Conservation (phyloP, 2,888 invertebrate species). For the Drosophila birchii region DNA sequence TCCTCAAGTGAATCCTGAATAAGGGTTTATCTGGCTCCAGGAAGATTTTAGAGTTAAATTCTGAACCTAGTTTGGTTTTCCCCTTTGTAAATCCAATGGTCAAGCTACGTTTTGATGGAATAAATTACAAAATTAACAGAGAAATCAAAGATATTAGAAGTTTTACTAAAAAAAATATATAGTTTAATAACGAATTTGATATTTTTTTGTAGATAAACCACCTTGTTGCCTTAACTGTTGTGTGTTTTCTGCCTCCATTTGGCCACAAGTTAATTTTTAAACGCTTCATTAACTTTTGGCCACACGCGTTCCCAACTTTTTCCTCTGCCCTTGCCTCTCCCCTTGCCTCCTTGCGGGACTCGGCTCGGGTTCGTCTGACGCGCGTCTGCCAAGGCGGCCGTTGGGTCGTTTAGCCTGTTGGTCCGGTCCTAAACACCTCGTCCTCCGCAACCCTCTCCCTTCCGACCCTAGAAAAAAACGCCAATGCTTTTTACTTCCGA, state of each 20-base stretch:
- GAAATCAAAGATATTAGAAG: background rate
- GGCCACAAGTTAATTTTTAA: conserved; percentile 71
- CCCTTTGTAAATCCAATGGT: background rate
- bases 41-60: background rate
- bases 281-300: conserved; percentile 82
- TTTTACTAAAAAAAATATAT: too few relatives aligned
- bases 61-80: background rate
- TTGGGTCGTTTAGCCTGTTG: conserved; percentile 33
- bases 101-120: background rate
- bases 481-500: conserved; percentile 72
- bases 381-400: conserved; percentile 64
- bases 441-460: conserved; percentile 14
- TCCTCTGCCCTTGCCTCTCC: conserved; percentile 24
- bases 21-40: background rate
- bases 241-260: conserved; percentile 28
- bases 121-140: too few relatives aligned
- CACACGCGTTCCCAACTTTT: conserved; percentile 79
- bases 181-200: background rate
- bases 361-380: conserved; percentile 67
- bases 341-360: conserved; percentile 20
- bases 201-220: conserved; percentile 4
- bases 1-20: conserved; percentile 7
- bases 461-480: conserved; percentile 23
- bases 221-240: conserved; percentile 54
- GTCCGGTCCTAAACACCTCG: conserved; percentile 72